Conservation (phyloP, 2,888 invertebrate genomes). For the Himalopsyche tibetana region DNA sequence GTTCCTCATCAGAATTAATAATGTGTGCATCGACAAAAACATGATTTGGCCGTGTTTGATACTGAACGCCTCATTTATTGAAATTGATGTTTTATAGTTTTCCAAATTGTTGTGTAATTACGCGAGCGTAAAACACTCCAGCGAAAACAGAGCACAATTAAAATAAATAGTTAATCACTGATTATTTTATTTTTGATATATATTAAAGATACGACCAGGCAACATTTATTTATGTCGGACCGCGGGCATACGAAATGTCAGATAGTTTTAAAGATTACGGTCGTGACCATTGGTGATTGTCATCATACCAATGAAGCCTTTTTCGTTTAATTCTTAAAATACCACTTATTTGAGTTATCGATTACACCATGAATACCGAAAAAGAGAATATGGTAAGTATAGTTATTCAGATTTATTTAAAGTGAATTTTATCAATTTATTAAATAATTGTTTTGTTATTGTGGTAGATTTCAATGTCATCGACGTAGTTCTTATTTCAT, state of each 20-base stretch:
- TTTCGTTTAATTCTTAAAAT: background rate
- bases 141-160: no score
- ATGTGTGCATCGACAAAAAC: no score
- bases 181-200: background rate
- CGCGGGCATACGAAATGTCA: background rate
- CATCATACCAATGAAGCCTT: background rate
- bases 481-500: no score
- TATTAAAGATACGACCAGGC: background rate
- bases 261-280: background rate
- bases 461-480: background rate
- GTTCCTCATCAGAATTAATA: no score
- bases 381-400: background rate
- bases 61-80: no score
- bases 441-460: background rate
- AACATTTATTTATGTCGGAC: background rate
- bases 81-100: no score
- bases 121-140: no score
- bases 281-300: background rate
- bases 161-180: no score
- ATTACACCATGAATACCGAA: background rate
- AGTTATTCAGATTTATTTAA: background rate
- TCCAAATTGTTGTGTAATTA: no score
- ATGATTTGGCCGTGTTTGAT: no score
- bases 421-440: background rate
- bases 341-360: background rate